Evolutionary conservation across 2,797 vertebrate species (phyloP).

Genomic region (Hafferia zeledoni): DNA sequence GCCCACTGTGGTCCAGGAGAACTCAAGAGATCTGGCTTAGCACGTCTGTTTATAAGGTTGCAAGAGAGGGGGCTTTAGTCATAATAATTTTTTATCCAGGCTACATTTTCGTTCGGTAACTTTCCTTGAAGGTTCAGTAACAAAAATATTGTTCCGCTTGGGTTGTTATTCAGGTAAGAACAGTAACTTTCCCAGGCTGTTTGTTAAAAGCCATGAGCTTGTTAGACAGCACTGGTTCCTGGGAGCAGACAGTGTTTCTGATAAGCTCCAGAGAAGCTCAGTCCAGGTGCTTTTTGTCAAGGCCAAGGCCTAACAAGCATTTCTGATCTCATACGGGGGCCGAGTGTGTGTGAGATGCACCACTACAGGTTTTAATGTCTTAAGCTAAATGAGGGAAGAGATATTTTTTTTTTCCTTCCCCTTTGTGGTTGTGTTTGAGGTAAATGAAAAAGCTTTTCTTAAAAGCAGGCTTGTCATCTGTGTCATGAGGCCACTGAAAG

Average conservation of each 20-base stretch:
- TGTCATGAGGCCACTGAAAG: not conserved
- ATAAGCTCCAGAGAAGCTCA: not conserved
- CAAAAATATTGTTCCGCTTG: not conserved
- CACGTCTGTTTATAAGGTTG: not conserved
- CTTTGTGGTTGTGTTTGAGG: not conserved
- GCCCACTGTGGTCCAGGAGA: not conserved
- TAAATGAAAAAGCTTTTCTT: not conserved
- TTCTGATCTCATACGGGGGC: not conserved
- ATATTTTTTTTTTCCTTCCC: accelerated
- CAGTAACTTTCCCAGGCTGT: not conserved
- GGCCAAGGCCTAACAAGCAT: accelerated
- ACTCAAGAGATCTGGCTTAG: not conserved
- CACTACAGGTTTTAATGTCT: not conserved
- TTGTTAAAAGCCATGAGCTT: not conserved
- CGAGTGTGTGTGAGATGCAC: not conserved
- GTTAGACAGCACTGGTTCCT: not conserved
- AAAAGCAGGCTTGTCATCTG: not conserved
- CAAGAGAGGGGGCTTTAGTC: not conserved
- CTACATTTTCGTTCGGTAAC: not conserved
- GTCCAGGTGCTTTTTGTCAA: not conserved
- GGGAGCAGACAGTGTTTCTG: not conserved
- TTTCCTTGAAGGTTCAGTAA: not conserved
- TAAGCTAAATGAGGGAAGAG: not conserved
- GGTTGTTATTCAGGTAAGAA: not conserved
- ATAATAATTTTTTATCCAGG: not conserved